Conservation (phyloP, 1,140 invertebrate genomes). For the Drosophila ironensis region DNA sequence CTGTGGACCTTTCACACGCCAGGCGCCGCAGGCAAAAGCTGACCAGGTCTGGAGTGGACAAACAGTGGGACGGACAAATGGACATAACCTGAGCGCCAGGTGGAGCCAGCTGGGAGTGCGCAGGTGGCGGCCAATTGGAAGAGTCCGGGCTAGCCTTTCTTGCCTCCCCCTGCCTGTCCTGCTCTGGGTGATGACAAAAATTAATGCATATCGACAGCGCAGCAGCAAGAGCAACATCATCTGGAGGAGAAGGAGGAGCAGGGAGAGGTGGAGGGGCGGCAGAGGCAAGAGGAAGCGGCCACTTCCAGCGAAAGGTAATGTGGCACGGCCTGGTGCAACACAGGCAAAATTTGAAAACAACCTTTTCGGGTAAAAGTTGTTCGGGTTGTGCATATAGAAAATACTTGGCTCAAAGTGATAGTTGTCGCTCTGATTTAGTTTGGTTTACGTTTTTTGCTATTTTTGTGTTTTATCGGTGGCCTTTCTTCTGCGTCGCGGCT, state of each 20-base stretch:
- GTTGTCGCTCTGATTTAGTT: conserved; percentile 60
- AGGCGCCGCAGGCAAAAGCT: conserved; percentile 28
- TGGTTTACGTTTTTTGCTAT: not conserved
- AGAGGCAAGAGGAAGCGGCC: conserved; percentile 13
- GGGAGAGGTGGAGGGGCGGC: not conserved
- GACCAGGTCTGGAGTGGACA: conserved; percentile 2
- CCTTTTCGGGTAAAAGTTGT: conserved; percentile 59
- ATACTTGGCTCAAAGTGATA: conserved; percentile 55
- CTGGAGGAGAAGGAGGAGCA: not conserved
- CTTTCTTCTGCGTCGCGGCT: conserved; percentile 36
- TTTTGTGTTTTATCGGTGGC: conserved; percentile 6
- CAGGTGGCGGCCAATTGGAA: conserved; percentile 37
- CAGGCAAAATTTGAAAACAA: conserved; percentile 47
- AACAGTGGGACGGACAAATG: conserved; percentile 1
- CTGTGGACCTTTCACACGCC: conserved; percentile 36
- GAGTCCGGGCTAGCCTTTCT: conserved; percentile 7
- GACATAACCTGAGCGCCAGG: conserved; percentile 32
- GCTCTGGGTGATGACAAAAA: conserved; percentile 50
- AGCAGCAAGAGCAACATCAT: conserved; percentile 7
- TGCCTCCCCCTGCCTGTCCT: conserved; percentile 23
- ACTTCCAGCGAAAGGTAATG: conserved; percentile 41
- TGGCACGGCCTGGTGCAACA: conserved; percentile 23
- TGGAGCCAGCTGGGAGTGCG: conserved; percentile 21
- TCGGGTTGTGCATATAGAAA: conserved; percentile 46
- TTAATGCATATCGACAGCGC: conserved; percentile 43